Base-by-base conservation (phyloP, 2,797 vertebrate species). In the Leptodactylus fallax region DNA sequence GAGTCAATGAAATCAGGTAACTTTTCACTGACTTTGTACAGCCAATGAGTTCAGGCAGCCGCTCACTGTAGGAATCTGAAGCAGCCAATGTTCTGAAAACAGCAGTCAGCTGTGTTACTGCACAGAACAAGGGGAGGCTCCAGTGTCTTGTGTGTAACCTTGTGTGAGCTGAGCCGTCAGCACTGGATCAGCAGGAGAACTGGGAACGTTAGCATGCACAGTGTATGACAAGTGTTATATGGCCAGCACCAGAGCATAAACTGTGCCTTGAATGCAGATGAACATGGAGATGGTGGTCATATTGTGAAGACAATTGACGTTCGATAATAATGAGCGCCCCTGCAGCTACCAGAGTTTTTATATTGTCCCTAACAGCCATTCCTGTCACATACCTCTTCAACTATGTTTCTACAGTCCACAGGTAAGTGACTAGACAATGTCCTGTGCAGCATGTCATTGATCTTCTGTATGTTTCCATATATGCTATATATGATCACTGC, bases 311-410 rank as follows among this genome's bases (percentile, higher is more conserved):
- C 71, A 16, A 17, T 6, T 49, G 12, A 79, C 10, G 14, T 58
- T 9, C 27, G 56, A 14, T n/a, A 19, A 92, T 88, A 78, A 97
- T 97, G 97, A 97, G 95, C 87, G 97, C 95, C 77, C 95, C 97
- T 63, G 96, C 97, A 3, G 97, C 97, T 91, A 98, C 97, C 0
- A 95, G 96, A 60, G 97, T 97, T 89, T 98, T 98, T 90, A 92
- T 97, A 47, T 90, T 98, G 90, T 97, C 97, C 78, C 91, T 98
- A 87, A 95, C 95, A 90, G 97, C 97, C 90, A 96, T 98, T 90
- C 97, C 97, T 65, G 94, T 95, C 92, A 97, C 96, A 58, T 98
- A 96, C 88, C 88, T 97, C 86, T 97, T 96, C 90, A 98, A 98
- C 92, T 93, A 94, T 79, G 90, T 97, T 85, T 93, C 95, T 69